phyloP scores from a whole-genome alignment of 2,113 vertebrate genomes.

The Cinclus cinclus region DNA sequence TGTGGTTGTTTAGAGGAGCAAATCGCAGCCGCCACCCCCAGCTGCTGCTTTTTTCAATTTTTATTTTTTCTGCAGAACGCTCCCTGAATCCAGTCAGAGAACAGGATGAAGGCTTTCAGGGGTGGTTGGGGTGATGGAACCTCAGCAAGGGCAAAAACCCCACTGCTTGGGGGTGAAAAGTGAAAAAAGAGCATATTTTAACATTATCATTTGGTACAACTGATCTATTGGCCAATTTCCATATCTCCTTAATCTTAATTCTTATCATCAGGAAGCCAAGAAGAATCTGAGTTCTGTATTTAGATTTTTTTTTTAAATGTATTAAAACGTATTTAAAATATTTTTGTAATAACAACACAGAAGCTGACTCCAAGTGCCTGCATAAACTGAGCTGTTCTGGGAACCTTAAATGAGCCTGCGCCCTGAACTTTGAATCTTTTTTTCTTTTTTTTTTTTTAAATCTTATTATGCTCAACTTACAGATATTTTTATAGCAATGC shows the following conservation, averaged over 20 bases:
- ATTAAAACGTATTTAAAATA: not conserved
- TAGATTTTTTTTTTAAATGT: not conserved
- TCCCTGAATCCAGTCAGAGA: not conserved
- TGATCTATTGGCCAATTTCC: not conserved
- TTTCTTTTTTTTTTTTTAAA: not conserved
- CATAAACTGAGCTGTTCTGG: not conserved
- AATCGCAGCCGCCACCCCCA: not conserved
- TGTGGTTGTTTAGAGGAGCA: not conserved
- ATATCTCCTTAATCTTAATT: not conserved
- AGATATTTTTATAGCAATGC: not conserved
- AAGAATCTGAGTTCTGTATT: not conserved
- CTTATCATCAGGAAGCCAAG: not conserved
- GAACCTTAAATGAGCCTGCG: not conserved
- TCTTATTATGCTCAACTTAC: not conserved
- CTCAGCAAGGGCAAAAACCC: not conserved
- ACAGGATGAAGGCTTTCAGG: not conserved
- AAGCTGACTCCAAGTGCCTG: not conserved
- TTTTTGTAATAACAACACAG: not conserved
- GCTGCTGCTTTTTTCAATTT: not conserved
- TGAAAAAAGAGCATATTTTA: not conserved
- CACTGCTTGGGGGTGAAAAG: not conserved
- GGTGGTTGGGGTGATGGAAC: not conserved
- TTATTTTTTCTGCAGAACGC: not conserved
- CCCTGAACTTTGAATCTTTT: not conserved
- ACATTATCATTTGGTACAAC: not conserved